phyloP scores from a whole-genome alignment of 2,888 invertebrate genomes.

The Hetaerina titia region DNA sequence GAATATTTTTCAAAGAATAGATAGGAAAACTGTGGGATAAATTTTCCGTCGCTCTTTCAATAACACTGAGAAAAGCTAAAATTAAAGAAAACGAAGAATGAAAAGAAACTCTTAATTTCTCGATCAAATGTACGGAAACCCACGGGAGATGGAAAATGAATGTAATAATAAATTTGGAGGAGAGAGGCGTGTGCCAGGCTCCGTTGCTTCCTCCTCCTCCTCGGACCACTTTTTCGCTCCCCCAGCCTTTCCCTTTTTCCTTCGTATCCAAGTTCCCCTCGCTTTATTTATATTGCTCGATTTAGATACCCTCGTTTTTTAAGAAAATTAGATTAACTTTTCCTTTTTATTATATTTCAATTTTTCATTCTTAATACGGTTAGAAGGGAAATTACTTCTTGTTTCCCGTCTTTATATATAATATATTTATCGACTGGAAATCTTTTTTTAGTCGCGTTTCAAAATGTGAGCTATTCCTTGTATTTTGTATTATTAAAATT shows the following conservation, averaged over 20 bases:
- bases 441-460: too few relatives aligned
- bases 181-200: neutral
- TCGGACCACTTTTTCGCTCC: too few relatives aligned
- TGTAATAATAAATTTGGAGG: neutral
- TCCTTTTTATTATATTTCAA: too few relatives aligned
- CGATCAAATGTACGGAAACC: neutral
- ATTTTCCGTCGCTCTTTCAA: neutral
- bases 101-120: neutral
- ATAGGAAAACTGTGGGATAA: neutral
- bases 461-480: too few relatives aligned
- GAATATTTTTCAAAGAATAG: too few relatives aligned
- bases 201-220: too few relatives aligned
- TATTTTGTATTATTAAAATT: too few relatives aligned
- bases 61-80: neutral
- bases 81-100: neutral
- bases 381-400: too few relatives aligned
- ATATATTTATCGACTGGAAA: too few relatives aligned
- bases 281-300: neutral
- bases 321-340: neutral
- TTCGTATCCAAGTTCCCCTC: too few relatives aligned
- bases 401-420: too few relatives aligned
- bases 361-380: neutral
- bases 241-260: neutral
- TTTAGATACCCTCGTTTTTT: neutral
- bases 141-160: neutral